Conservation (phyloP, 2,888 invertebrate genomes). For the Stomorhina lunata region DNA sequence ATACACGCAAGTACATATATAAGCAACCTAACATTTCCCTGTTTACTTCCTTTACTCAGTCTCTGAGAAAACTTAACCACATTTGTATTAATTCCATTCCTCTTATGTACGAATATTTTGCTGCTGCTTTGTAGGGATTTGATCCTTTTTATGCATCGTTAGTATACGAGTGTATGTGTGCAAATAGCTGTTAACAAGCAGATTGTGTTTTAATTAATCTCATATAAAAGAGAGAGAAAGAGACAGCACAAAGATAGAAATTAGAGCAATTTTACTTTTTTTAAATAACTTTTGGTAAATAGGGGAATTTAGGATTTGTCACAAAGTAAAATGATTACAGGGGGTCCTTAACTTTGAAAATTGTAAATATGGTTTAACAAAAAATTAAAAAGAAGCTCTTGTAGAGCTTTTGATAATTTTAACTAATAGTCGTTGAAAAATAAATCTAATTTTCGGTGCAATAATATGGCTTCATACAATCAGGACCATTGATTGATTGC, state of each 20-base stretch:
- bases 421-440: no score
- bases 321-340: neutral
- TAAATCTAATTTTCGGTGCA: no score
- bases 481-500: no score
- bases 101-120: neutral
- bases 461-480: no score
- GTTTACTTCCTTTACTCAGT: neutral
- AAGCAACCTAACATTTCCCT: neutral
- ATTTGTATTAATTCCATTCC: neutral
- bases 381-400: no score
- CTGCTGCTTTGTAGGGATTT: neutral
- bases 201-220: slow-evolving; percentile 45
- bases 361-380: no score
- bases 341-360: no score
- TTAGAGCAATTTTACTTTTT: neutral
- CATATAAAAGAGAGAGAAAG: neutral
- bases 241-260: neutral
- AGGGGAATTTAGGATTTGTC: neutral
- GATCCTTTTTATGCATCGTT: neutral
- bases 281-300: neutral
- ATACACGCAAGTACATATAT: neutral
- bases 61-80: neutral
- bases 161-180: neutral
- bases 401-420: no score
- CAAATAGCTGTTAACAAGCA: no score